Evolutionary conservation across 2,888 invertebrate species (phyloP).

Genomic region (Pachydiplax longipennis): DNA sequence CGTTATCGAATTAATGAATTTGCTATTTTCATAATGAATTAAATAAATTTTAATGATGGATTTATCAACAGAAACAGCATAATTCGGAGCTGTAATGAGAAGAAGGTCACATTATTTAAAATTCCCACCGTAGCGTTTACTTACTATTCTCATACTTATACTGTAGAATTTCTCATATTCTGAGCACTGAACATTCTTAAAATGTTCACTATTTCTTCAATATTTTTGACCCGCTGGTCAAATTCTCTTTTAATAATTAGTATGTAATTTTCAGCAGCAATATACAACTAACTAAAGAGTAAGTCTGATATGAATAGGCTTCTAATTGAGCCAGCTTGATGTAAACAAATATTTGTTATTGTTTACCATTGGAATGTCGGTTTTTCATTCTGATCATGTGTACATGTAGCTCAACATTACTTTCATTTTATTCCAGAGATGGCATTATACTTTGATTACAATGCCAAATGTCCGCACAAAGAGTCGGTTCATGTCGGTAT

Average conservation of each 20-base stretch:
- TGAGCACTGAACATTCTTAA: background rate
- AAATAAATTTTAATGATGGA: too few relatives aligned
- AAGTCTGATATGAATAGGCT: background rate
- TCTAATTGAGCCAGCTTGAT: too few relatives aligned
- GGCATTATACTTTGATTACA: conserved; percentile 85
- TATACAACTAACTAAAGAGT: background rate
- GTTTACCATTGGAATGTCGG: too few relatives aligned
- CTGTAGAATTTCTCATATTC: conserved; percentile 2
- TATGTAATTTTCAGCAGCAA: background rate
- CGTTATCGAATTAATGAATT: too few relatives aligned
- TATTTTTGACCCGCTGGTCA: conserved; percentile 2
- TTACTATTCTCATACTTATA: background rate
- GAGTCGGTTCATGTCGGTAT: conserved; percentile 83
- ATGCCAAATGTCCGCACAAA: conserved; percentile 76
- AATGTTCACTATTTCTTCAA: background rate
- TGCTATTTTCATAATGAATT: too few relatives aligned
- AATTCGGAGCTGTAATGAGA: too few relatives aligned
- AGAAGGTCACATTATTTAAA: background rate
- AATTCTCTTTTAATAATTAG: background rate
- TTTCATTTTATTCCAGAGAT: conserved; percentile 60
- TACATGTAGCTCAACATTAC: background rate
- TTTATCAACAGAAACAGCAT: too few relatives aligned
- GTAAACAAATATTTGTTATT: too few relatives aligned
- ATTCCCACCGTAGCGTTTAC: background rate
- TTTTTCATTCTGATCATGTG: background rate